A percentile compares a stretch with the other conserved stretches of the same genome.
Evolutionary conservation across 2,888 invertebrate species (phyloP).

Genomic region (Noctuana brunneofusca): DNA sequence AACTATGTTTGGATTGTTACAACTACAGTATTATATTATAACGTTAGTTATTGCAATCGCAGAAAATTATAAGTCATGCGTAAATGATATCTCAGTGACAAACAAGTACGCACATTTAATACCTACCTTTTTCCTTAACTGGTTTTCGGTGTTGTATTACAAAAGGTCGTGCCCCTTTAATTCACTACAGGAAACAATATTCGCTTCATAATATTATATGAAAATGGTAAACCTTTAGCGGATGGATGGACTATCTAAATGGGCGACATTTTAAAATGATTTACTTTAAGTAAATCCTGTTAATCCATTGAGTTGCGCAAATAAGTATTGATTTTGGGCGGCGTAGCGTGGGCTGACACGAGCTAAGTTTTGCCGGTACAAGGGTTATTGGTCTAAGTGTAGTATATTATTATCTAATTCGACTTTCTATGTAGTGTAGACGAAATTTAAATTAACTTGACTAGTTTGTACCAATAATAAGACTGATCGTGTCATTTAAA

Average conservation of each 20-base stretch:
- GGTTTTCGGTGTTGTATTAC: slow-evolving; percentile 13
- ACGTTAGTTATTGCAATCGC: slow-evolving; percentile 13
- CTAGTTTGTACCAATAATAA: no score
- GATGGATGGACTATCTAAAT: neutral
- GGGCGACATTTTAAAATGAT: neutral
- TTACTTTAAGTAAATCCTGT: neutral
- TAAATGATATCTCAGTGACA: slow-evolving; percentile 26
- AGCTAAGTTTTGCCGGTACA: neutral
- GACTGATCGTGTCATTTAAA: no score
- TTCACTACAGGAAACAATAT: neutral
- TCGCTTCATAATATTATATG: neutral
- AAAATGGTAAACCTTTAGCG: neutral
- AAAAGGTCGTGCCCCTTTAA: slow-evolving; percentile 12
- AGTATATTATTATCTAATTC: neutral
- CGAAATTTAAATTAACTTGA: no score
- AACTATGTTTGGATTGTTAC: neutral
- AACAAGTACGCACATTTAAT: slow-evolving; percentile 25
- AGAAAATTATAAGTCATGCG: slow-evolving; percentile 23
- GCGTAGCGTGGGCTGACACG: neutral
- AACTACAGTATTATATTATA: neutral
- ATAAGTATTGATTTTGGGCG: slow-evolving; percentile 5
- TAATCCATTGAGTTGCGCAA: slow-evolving; percentile 11
- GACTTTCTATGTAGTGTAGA: no score
- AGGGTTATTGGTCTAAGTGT: neutral
- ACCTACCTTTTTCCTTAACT: slow-evolving; percentile 18